Percentiles rank a stretch among this genome's conserved stretches.
Conservation (phyloP, 1,140 invertebrate genomes). For the Battus philenor region DNA sequence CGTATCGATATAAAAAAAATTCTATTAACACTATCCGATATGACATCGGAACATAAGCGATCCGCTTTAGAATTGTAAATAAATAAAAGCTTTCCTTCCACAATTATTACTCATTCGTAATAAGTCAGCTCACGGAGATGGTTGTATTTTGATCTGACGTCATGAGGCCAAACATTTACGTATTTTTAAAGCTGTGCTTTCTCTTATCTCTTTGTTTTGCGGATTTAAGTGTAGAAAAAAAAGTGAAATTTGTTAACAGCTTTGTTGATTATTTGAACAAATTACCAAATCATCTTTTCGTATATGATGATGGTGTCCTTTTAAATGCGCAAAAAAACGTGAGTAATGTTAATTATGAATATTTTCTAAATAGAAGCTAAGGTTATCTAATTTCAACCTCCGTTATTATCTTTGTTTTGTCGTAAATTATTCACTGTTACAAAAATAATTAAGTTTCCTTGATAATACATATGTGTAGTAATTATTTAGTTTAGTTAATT, state of each 20-base stretch:
- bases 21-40: too few relatives aligned
- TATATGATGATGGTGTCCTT: slow-evolving; percentile 43
- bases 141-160: slow-evolving; percentile 25
- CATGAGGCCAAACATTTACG: slow-evolving; percentile 30
- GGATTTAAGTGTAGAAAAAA: slow-evolving; percentile 37
- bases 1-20: too few relatives aligned
- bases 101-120: too few relatives aligned
- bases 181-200: slow-evolving; percentile 26
- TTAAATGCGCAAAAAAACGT: slow-evolving; percentile 41
- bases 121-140: slow-evolving; percentile 28
- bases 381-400: slow-evolving; percentile 22
- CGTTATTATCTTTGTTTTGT: slow-evolving; percentile 22
- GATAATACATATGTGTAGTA: too few relatives aligned
- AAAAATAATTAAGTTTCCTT: background rate
- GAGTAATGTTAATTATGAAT: slow-evolving; percentile 26
- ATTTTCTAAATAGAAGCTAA: slow-evolving; percentile 15
- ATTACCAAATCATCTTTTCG: slow-evolving; percentile 41
- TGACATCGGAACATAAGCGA: too few relatives aligned
- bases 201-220: slow-evolving; percentile 28
- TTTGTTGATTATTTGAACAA: slow-evolving; percentile 52
- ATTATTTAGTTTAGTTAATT: too few relatives aligned
- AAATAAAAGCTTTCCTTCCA: too few relatives aligned
- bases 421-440: slow-evolving; percentile 1
- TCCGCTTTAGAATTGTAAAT: too few relatives aligned
- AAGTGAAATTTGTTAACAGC: slow-evolving; percentile 45